Base-by-base conservation (phyloP, 2,888 invertebrate species). In the Parapristionchus giblindavisi region DNA sequence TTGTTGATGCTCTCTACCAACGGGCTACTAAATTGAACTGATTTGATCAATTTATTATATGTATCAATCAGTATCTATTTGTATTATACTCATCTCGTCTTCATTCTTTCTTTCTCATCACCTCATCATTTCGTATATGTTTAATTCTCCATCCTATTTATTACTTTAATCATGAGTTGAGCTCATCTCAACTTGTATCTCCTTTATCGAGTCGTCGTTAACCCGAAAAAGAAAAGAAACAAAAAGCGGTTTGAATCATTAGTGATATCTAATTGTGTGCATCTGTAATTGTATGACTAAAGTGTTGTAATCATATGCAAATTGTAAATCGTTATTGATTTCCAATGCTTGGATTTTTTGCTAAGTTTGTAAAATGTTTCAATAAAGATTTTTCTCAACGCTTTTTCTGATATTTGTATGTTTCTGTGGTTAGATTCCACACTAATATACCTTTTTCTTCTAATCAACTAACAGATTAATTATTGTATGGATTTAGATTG, bases 1-100 rank as follows among this genome's bases (percentile, higher is more conserved):
- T 99, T 87, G 97, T 99, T 85, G 99, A 99, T 90, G 95, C 97
- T 72, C 92, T 99, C 85, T 99, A 98, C 91, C 95, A 96, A 91
- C 97, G 97, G 91, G 97, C 98, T 83, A 97, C 98, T 91, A 97
- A 97, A 51, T 51, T 73, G 60, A 43, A 73, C 51, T 73, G 61
- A 73, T 24, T 24, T 6, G 34, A 34, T 6, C 34, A 27, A 24
- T 58, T n/a, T 17, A 58, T 48, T 11, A 21, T 48, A 14, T 14
- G 21, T 48, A 11, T 48, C 48, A 48, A 48, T 11, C 48, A n/a
- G n/a, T n/a, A n/a, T n/a, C n/a, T n/a, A n/a, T n/a, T n/a, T n/a
- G n/a, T n/a, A n/a, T n/a, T n/a, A n/a, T n/a, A n/a, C 29, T 29
- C 56, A 5, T 29, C 34, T 21, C 63, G 2, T 5, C 63, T 43